phyloP scores from a whole-genome alignment of 2,888 invertebrate species.

The Hyppa rectilinea region DNA sequence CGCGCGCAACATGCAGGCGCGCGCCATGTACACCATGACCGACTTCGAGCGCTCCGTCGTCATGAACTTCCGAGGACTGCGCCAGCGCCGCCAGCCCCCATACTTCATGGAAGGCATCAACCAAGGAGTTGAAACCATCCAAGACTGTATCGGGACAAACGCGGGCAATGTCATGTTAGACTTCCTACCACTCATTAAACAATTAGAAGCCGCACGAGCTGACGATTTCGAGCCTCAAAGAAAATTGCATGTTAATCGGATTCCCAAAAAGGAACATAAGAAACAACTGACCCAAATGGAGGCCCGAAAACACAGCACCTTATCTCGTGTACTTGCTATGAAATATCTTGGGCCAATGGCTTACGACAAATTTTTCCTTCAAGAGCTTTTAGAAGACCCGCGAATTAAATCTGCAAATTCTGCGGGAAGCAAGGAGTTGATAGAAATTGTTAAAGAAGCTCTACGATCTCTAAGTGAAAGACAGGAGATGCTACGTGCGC shows the following conservation, averaged over 20 bases:
- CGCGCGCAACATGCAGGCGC: slow-evolving; percentile 86
- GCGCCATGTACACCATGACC: slow-evolving; percentile 87
- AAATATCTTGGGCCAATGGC: slow-evolving; percentile 89
- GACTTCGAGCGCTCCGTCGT: slow-evolving; percentile 87
- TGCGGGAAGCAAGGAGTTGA: slow-evolving; percentile 77
- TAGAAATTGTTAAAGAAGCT: slow-evolving; percentile 77
- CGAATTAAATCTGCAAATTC: slow-evolving; percentile 84
- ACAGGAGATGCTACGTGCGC: slow-evolving; percentile 86
- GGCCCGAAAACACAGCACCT: slow-evolving; percentile 80
- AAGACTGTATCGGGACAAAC: slow-evolving; percentile 86
- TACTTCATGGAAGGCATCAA: slow-evolving; percentile 88
- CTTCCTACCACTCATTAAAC: slow-evolving; percentile 85
- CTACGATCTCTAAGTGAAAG: slow-evolving; percentile 81
- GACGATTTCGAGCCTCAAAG: slow-evolving; percentile 76
- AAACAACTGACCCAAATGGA: slow-evolving; percentile 86
- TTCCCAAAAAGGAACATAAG: slow-evolving; percentile 79
- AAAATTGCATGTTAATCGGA: slow-evolving; percentile 79
- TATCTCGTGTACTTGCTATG: slow-evolving; percentile 86
- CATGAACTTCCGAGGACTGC: slow-evolving; percentile 84
- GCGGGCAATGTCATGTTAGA: slow-evolving; percentile 86
- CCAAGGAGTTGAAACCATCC: slow-evolving; percentile 86
- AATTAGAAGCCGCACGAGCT: slow-evolving; percentile 74
- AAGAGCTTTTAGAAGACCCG: slow-evolving; percentile 79
- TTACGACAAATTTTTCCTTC: slow-evolving; percentile 87
- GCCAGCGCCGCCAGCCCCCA: slow-evolving; percentile 81